Conservation (phyloP, 2,888 invertebrate genomes). For the Xylophagus ater region DNA sequence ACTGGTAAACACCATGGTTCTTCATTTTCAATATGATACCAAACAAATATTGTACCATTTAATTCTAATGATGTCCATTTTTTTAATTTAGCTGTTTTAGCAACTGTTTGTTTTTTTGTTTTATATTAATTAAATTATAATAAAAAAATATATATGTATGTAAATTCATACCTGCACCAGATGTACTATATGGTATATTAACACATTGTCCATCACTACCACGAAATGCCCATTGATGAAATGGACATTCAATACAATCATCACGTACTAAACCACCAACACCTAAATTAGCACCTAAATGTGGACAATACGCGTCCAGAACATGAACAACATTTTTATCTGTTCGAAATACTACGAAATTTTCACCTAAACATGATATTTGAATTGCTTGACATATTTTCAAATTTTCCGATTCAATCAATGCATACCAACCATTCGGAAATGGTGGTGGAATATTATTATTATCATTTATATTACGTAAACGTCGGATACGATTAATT, state of each 20-base stretch:
- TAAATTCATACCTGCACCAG: conserved; percentile 37
- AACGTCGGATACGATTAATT: conserved; percentile 41
- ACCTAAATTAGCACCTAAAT: conserved; percentile 78
- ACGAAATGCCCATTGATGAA: conserved; percentile 77
- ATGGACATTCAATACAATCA: conserved; percentile 76
- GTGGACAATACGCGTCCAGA: conserved; percentile 81
- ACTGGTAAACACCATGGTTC: conserved; percentile 59
- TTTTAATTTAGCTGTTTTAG: conserved; percentile 54
- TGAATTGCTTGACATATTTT: conserved; percentile 45
- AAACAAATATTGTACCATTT: conserved; percentile 66
- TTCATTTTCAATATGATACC: conserved; percentile 65
- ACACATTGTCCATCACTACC: conserved; percentile 62
- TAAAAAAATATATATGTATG: background rate
- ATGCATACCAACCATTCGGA: conserved; percentile 82
- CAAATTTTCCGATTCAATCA: conserved; percentile 57
- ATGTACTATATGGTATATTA: conserved; percentile 59
- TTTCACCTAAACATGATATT: conserved; percentile 57
- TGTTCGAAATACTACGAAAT: conserved; percentile 59
- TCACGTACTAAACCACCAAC: conserved; percentile 66
- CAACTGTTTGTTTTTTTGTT: conserved; percentile 45
- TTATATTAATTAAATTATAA: background rate
- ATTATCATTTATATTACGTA: conserved; percentile 47
- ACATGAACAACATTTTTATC: conserved; percentile 52
- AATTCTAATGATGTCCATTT: conserved; percentile 58
- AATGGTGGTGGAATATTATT: conserved; percentile 63